A percentile compares a stretch with the other conserved stretches of the same genome.
phyloP scores from a whole-genome alignment of 2,888 invertebrate species.

The Oscheius myriophilus region DNA sequence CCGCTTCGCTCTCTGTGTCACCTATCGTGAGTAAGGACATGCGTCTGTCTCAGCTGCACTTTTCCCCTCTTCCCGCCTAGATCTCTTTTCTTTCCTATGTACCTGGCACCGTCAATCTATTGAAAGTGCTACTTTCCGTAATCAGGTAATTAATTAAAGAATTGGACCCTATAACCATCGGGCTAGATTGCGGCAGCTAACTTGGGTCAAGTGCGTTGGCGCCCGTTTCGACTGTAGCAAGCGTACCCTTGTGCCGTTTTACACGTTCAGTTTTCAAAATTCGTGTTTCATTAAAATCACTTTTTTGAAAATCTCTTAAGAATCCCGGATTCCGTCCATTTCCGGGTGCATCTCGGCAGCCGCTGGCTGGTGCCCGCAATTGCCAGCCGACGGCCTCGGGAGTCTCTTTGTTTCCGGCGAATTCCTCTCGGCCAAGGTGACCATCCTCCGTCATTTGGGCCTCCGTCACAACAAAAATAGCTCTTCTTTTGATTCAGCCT shows the following conservation, averaged over 20 bases:
- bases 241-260: too few species aligned
- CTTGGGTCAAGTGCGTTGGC: too few species aligned
- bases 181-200: too few species aligned
- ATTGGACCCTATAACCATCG: too few species aligned
- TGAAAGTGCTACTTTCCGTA: too few species aligned
- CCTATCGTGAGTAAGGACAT: background rate
- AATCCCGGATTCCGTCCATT: background rate
- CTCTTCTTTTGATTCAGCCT: too few species aligned
- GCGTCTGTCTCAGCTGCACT: background rate
- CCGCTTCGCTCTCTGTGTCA: too few species aligned
- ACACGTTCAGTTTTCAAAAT: too few species aligned
- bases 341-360: background rate
- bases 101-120: too few species aligned
- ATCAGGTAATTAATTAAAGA: too few species aligned
- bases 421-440: constrained; percentile 1
- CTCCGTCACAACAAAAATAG: constrained; percentile 1
- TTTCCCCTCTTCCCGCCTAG: background rate
- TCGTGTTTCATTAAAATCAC: too few species aligned
- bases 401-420: constrained; percentile 10
- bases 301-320: background rate
- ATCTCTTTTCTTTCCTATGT: background rate
- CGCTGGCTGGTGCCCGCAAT: background rate
- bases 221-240: too few species aligned
- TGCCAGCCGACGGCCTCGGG: constrained; percentile 11
- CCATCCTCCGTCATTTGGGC: background rate